Evolutionary conservation across 2,888 invertebrate genomes (phyloP).

Genomic region (Melieria omissa): DNA sequence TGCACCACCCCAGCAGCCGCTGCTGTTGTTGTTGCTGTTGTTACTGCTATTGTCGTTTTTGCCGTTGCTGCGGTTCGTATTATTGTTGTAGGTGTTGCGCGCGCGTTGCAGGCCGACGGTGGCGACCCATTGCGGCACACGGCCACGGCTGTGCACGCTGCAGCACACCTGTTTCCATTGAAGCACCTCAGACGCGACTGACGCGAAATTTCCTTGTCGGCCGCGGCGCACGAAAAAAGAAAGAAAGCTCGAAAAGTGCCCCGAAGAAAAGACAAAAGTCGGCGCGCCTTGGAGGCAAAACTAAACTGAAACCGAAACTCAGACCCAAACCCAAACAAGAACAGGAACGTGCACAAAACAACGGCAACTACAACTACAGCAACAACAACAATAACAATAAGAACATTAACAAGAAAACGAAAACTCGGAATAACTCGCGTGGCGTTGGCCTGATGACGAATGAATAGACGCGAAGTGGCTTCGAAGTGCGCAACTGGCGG

Average conservation of each 20-base stretch:
- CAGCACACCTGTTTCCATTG: constrained; percentile 60
- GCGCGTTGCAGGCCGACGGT: constrained; percentile 29
- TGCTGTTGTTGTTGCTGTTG: constrained; percentile 29
- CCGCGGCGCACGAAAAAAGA: constrained; percentile 43
- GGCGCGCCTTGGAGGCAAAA: constrained; percentile 10
- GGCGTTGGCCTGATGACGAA: constrained; percentile 35
- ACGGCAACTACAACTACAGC: constrained; percentile 27
- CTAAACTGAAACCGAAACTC: constrained; percentile 40
- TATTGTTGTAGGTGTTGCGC: constrained; percentile 22
- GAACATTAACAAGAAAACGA: not conserved
- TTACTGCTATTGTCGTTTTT: not conserved
- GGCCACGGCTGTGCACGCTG: constrained; percentile 12
- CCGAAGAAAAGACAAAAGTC: constrained; percentile 24
- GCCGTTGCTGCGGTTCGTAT: constrained; percentile 20
- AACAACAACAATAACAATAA: constrained; percentile 5
- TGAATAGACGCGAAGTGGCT: constrained; percentile 35
- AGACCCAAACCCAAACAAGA: constrained; percentile 2
- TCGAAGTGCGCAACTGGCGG: too few relatives aligned
- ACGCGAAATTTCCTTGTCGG: constrained; percentile 59
- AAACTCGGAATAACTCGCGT: constrained; percentile 21
- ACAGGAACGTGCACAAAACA: constrained; percentile 41
- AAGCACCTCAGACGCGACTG: constrained; percentile 66
- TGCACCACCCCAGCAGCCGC: constrained; percentile 6
- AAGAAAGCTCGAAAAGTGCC: constrained; percentile 9
- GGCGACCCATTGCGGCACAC: not conserved